These are phyloP conservation scores for Tenebrio molitor DNA, from an alignment of 1,140 invertebrate species.

Conservation along the genomic window DNA sequence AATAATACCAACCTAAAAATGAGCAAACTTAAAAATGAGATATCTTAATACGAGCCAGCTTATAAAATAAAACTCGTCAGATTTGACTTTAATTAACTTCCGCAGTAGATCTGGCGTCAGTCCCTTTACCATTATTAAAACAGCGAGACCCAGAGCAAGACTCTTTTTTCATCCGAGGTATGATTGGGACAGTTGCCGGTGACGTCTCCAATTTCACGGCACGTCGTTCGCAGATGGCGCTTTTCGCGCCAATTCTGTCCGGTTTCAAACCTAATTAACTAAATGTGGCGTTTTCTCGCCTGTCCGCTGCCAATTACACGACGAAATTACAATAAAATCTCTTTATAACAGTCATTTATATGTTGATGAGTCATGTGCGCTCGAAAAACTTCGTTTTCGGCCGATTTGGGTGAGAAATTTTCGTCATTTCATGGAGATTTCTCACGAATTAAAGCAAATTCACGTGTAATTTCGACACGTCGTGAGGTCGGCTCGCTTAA, in stretches of 20 bases:
- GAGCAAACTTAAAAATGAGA: too few species aligned
- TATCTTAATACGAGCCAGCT: background rate
- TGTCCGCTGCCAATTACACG: conserved; percentile 9
- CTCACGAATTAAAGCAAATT: conserved; percentile 30
- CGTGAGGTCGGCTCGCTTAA: background rate
- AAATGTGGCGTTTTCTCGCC: conserved; percentile 23
- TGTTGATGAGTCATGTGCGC: conserved; percentile 11
- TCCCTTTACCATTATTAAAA: conserved; percentile 28
- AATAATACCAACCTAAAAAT: too few species aligned
- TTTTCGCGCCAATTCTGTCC: conserved; percentile 30
- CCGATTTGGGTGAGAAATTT: conserved; percentile 9
- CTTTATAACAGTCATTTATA: conserved; percentile 5
- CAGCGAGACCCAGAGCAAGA: too few species aligned
- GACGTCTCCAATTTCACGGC: conserved; percentile 13
- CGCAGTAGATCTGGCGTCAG: conserved; percentile 3
- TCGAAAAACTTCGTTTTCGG: background rate
- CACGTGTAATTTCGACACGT: conserved; percentile 18
- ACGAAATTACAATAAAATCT: conserved; percentile 17
- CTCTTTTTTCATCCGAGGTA: background rate
- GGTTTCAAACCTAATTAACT: conserved; percentile 25
- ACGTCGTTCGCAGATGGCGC: conserved; percentile 21
- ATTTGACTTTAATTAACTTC: conserved; percentile 7
- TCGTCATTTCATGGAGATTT: conserved; percentile 36
- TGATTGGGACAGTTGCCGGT: conserved; percentile 12
- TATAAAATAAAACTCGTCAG: conserved; percentile 1